These are phyloP conservation scores for Monomorium pharaonis DNA, from an alignment of 1,140 invertebrate species.

Conservation along the genomic window DNA sequence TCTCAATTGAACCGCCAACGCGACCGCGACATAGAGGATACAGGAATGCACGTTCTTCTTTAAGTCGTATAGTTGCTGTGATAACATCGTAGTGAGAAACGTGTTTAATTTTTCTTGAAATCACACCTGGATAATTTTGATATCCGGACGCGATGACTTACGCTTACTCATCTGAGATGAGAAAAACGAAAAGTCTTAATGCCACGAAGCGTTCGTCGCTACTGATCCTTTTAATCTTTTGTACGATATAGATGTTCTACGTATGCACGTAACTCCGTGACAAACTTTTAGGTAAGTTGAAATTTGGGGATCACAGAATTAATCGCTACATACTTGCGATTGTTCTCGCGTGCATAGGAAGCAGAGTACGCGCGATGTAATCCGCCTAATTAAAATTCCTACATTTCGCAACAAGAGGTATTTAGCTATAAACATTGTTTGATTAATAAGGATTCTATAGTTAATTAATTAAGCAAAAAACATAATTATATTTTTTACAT, in stretches of 20 bases:
- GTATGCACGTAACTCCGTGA: background rate
- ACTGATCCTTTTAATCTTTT: slow-evolving; percentile 19
- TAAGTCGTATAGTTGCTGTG: slow-evolving; percentile 2
- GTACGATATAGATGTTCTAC: background rate
- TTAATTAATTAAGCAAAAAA: background rate
- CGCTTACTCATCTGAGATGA: background rate
- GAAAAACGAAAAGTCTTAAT: background rate
- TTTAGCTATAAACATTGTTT: background rate
- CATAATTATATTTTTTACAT: background rate
- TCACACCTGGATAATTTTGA: slow-evolving; percentile 24
- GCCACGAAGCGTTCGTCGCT: background rate
- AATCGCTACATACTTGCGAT: background rate
- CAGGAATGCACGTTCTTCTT: slow-evolving; percentile 10
- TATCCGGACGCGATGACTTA: slow-evolving; percentile 28
- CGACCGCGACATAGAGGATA: background rate
- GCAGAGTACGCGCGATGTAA: background rate
- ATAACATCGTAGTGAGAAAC: slow-evolving; percentile 9
- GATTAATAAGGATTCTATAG: background rate
- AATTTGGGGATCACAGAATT: background rate
- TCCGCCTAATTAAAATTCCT: background rate
- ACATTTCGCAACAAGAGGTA: background rate
- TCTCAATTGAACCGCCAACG: slow-evolving; percentile 1
- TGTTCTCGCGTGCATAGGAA: background rate
- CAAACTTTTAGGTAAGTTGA: background rate
- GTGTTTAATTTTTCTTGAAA: slow-evolving; percentile 40